These are phyloP conservation scores for Stomorhina lunata DNA, from an alignment of 2,888 invertebrate species.

Conservation along the genomic window DNA sequence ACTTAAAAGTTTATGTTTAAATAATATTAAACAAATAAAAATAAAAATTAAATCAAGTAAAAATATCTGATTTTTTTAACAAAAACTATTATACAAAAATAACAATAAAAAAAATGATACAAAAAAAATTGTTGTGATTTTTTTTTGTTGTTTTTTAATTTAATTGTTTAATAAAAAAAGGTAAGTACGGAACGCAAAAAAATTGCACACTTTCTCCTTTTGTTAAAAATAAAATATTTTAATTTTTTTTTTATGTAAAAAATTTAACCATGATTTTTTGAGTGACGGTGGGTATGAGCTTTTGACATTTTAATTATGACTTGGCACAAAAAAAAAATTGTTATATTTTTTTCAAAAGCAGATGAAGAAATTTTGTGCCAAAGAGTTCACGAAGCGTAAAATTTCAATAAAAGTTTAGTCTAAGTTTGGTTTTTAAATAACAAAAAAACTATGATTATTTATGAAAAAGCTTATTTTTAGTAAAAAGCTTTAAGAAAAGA, in stretches of 20 bases:
- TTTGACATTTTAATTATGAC: conserved; percentile 54
- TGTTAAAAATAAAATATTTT: conserved; percentile 13
- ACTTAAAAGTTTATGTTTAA: conserved; percentile 63
- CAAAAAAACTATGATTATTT: too few species aligned
- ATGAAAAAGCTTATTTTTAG: too few species aligned
- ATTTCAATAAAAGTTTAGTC: too few species aligned
- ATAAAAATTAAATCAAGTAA: conserved; percentile 15
- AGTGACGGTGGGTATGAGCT: not conserved
- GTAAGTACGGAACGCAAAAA: conserved; percentile 27
- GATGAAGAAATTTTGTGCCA: too few species aligned
- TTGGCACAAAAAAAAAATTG: not conserved
- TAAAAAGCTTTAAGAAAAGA: too few species aligned
- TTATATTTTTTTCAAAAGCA: too few species aligned
- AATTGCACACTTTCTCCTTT: conserved; percentile 57
- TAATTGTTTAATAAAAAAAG: conserved; percentile 49
- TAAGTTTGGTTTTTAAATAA: too few species aligned
- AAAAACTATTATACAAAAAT: conserved; percentile 11
- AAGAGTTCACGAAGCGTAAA: too few species aligned
- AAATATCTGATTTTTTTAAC: not conserved
- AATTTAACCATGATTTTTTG: conserved; percentile 31
- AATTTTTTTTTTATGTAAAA: conserved; percentile 4
- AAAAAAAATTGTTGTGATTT: conserved; percentile 37
- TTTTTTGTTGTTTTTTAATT: conserved; percentile 33
- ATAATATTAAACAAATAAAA: conserved; percentile 10
- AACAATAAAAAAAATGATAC: not conserved